Evolutionary conservation across 2,888 invertebrate species (phyloP), one percentile per base, ranked within the genome.

Genomic region (Timema cristinae): DNA sequence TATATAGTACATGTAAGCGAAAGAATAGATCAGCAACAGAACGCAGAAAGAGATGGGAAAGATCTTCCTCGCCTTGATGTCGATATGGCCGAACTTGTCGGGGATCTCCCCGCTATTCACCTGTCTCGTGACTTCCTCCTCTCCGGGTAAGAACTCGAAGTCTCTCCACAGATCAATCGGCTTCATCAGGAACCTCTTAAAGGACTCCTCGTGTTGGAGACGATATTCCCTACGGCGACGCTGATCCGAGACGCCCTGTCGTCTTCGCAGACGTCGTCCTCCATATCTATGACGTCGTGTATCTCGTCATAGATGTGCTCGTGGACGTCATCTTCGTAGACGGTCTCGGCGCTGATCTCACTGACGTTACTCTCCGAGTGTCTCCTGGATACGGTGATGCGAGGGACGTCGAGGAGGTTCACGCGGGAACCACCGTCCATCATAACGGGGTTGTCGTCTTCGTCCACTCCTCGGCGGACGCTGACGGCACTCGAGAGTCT

Each of bases 41-140:
- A 85, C 77, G n/a, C 85, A 81, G 78, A 87, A 88, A 13, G 85
- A 80, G 11, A 86, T 77, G 0, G 88, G 88, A 76, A 88, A 88
- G 54, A 84, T 79, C 61, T 86, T 81, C 72, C 87, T 80, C 2
- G 86, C 84, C 77, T 85, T 84, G 76, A 86, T 86, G 79, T 88
- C 88, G 74, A 88, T 86, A 68, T 83, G 83, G 8, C 79, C 78
- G 68, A 79, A 80, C 72, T 79, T 79, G 66, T 77, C 77, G n/a
- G 78, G 78, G 7, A 78, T 76, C 32, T 76, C 75, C 2, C 74
- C 72, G 6, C 73, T 70, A 7, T 72, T 70, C 71, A 78, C 76
- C 5, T 73, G 71, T 11, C 67, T 72, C 16, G 67, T 70, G 9
- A 77, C 73, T n/a, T 77, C 76, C 59, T 75, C 76, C 59, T 77